Evolutionary conservation across 2,797 vertebrate species (phyloP), one percentile per base, ranked within the genome.

Genomic region (Platyrinchus mystaceus): DNA sequence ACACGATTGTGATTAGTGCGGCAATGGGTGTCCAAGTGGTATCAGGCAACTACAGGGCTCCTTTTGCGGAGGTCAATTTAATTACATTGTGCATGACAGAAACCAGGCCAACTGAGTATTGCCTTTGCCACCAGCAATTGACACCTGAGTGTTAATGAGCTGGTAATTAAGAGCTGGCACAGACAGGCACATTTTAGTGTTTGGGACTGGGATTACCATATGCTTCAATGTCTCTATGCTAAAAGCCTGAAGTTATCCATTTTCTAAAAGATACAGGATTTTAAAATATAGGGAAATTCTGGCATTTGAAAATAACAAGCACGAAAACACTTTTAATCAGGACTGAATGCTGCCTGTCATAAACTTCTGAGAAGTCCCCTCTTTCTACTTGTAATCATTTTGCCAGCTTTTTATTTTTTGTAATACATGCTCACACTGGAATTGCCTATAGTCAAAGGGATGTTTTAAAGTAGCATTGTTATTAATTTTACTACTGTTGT

Each of bases 61-160:
- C 94, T 94, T 96, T 95, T 94, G 94, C 95, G 3, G 96, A 97
- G 98, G 98, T 98, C 98, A 98, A 98, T 98, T 98, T 98, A 98
- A 98, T 98, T 98, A 98, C 97, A 98, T 97, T 95, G 97, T 97
- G 97, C 96, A 96, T 97, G 97, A 98, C 97, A 98, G 98, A 97
- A 98, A 97, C 95, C 94, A 97, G 96, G 97, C 97, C 98, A 97
- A 96, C 91, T 98, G 98, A 97, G 98, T 97, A 97, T 97, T 97
- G 97, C 97, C 96, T 98, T 97, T 98, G 98, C 97, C 97, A 98
- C 96, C 96, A 97, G 97, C 97, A 98, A 97, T 97, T 98, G 98
- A 97, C 98, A 98, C 98, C 97, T 98, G 98, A 98, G 97, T 98
- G 98, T 98, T 98, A 98, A 98, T 98, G 98, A 98, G 98, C 97